Evolutionary conservation across 2,113 vertebrate genomes (phyloP).

Genomic region (Scartelaos histophorus): DNA sequence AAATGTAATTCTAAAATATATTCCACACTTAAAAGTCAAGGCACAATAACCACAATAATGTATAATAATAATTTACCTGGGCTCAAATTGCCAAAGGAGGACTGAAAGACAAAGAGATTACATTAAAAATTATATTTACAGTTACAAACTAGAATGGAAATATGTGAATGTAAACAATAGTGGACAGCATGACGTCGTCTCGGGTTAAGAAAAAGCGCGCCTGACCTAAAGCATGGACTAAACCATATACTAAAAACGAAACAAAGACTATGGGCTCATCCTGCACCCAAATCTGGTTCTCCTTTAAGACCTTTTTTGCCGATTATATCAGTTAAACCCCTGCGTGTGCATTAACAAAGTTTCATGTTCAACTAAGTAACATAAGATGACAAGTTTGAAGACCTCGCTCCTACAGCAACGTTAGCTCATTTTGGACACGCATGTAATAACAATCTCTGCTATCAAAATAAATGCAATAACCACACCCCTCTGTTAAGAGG

Average conservation of each 20-base stretch:
- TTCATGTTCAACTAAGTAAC: slow-evolving; percentile 29
- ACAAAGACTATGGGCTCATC: slow-evolving; percentile 43
- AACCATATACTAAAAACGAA: slow-evolving; percentile 17
- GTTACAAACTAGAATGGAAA: not conserved
- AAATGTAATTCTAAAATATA: not conserved
- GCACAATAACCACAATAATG: not conserved
- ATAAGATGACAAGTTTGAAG: slow-evolving; percentile 36
- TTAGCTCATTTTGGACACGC: slow-evolving; percentile 41
- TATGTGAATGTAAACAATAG: not conserved
- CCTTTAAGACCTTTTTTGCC: not conserved
- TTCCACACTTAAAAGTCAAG: not conserved
- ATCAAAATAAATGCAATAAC: not conserved
- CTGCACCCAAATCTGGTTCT: not conserved
- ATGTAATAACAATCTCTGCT: not conserved
- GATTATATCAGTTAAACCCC: not conserved
- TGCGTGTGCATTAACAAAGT: not conserved
- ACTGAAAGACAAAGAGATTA: slow-evolving; percentile 70
- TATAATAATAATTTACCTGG: slow-evolving; percentile 80
- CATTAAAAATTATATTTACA: slow-evolving; percentile 22
- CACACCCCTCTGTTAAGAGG: fast-evolving
- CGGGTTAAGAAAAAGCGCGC: slow-evolving; percentile 54
- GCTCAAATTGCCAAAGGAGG: slow-evolving; percentile 92
- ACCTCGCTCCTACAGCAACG: slow-evolving; percentile 33
- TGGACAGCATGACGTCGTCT: not conserved
- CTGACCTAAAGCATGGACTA: slow-evolving; percentile 24